Percentiles rank a stretch among this genome's conserved stretches.
Conservation (phyloP, 2,113 vertebrate genomes). For the Alectura lathami region DNA sequence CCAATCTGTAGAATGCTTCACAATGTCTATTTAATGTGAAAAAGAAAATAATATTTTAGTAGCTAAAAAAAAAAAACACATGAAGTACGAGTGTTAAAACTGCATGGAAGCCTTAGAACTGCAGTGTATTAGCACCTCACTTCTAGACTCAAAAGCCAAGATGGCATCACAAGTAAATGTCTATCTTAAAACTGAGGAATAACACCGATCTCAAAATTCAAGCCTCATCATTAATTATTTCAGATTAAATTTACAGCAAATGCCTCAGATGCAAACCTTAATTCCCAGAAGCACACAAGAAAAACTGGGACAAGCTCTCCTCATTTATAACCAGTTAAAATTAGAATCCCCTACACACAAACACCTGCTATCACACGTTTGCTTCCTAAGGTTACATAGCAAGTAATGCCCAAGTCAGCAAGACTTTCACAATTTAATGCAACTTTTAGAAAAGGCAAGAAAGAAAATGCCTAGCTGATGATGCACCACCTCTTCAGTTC, state of each 20-base stretch:
- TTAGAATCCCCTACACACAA: slow-evolving; percentile 46
- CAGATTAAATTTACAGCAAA: neutral
- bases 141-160: neutral
- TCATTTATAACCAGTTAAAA: slow-evolving; percentile 53
- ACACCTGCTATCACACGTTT: slow-evolving; percentile 36
- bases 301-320: slow-evolving; percentile 44
- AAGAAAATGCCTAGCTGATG: neutral
- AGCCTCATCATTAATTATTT: neutral
- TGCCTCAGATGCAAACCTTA: slow-evolving; percentile 6
- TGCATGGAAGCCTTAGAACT: neutral
- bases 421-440: neutral
- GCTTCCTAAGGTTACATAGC: slow-evolving; percentile 36
- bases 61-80: neutral
- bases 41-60: neutral
- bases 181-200: neutral
- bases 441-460: neutral
- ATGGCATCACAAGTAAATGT: neutral
- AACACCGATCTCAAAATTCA: neutral
- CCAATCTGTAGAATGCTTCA: neutral
- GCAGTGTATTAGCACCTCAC: neutral
- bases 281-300: slow-evolving; percentile 21
- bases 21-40: neutral
- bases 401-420: slow-evolving; percentile 16
- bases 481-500: neutral
- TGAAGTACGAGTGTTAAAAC: neutral